A percentile compares a stretch with the other conserved stretches of the same genome.
Evolutionary conservation across 2,797 vertebrate species (phyloP).

Genomic region (Fundulus diaphanus): DNA sequence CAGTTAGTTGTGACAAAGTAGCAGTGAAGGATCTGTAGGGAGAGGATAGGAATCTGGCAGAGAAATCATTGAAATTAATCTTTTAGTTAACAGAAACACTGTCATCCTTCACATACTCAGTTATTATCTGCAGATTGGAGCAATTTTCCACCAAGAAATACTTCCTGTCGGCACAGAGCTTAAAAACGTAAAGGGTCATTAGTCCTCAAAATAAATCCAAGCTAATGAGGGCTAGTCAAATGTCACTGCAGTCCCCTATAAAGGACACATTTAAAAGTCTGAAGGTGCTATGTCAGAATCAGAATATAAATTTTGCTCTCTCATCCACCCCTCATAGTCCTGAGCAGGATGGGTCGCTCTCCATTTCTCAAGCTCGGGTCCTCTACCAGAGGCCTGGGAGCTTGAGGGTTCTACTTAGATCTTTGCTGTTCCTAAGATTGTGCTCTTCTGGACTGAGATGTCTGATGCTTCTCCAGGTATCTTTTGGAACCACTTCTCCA

Average conservation of each 20-base stretch:
- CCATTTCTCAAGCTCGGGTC: no score
- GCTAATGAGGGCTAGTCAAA: constrained; percentile 43
- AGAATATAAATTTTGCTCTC: no score
- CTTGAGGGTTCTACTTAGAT: no score
- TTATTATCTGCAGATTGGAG: constrained; percentile 39
- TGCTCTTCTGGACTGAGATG: no score
- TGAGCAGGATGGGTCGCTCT: no score
- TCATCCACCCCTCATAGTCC: no score
- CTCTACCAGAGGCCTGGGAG: no score
- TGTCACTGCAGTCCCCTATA: neutral
- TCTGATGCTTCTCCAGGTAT: no score
- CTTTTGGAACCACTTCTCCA: no score
- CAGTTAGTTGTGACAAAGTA: neutral
- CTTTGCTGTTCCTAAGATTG: no score
- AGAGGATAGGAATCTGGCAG: neutral
- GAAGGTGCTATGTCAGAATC: neutral
- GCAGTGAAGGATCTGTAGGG: neutral
- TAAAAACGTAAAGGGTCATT: constrained; percentile 34
- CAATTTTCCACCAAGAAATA: constrained; percentile 35
- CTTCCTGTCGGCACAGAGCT: constrained; percentile 26
- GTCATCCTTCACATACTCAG: constrained; percentile 24
- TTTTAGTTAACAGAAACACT: constrained; percentile 15
- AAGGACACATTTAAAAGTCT: neutral
- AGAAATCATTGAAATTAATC: constrained; percentile 1
- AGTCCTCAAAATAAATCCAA: constrained; percentile 47